Base-by-base conservation (phyloP, 1,140 invertebrate species). In the Streblospio benedicti region DNA sequence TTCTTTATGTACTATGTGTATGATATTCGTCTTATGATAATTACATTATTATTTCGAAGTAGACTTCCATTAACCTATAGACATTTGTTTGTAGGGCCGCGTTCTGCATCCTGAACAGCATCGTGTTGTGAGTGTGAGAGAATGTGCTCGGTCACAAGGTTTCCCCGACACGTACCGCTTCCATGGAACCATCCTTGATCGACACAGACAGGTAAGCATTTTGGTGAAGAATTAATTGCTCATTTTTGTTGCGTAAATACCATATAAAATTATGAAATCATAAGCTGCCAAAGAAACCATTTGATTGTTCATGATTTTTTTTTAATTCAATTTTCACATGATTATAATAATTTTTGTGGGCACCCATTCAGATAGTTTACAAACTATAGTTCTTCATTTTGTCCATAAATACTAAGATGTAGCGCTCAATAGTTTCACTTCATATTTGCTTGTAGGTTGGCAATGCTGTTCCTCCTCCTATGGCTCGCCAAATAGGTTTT, bases 121-220 rank as follows among this genome's bases (percentile, higher is more conserved):
- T 70, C 81, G 90, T 51, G 85, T 91, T 5, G 86, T 93, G 6
- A 90, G 88, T 70, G 87, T 92, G 9, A 76, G 89, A 20, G 90
- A 93, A 75, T 91, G 88, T 77, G 90, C 90, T 0, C 80, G 90
- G 51, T 91, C 88, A 18, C 90, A 93, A 78, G 89, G 88, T 41
- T 93, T 93, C 75, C 86, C 84, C 4, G 90, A 93, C 76, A 80
- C 79, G 0, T 91, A 87, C 70, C 71, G 83, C 38, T 91, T 92
- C 77, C 85, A 82, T 68, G 90, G 90, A 31, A 83, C 74, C 63
- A 82, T 89, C 65, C 74, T 85, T 35, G 88, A 92, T 69, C 89
- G 88, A 67, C 86, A 93, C 73, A 76, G 88, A 71, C 89, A 93
- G 83, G 85, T 90, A 64, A 59, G 60, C 9, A 38, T 38, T 9